These are phyloP conservation scores for Eulemur macaco DNA, from an alignment of 2,113 vertebrate species.

Conservation along the genomic window DNA sequence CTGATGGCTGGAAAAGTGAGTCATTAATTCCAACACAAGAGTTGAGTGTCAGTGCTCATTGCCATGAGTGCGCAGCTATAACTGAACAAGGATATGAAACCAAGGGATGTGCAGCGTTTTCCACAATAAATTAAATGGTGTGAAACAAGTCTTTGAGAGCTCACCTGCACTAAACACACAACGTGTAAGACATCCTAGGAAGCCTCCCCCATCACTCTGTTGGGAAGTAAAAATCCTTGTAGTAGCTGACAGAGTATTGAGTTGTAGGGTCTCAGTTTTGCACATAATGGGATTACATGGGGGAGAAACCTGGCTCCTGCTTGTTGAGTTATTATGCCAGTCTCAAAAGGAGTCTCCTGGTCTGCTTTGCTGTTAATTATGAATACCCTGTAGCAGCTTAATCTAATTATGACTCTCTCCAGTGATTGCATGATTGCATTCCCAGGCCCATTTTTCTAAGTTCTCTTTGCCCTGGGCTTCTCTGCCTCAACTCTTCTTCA, in stretches of 20 bases:
- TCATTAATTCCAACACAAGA: not conserved
- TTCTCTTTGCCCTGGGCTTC: constrained; percentile 36
- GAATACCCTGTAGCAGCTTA: not conserved
- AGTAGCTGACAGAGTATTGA: not conserved
- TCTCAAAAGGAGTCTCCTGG: constrained; percentile 9
- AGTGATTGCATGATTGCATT: constrained; percentile 44
- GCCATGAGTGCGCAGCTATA: no score
- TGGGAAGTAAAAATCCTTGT: not conserved
- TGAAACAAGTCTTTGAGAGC: not conserved
- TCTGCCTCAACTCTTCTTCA: constrained; percentile 44
- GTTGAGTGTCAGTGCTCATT: not conserved
- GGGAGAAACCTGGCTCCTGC: not conserved
- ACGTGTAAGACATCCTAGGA: not conserved
- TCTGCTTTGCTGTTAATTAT: constrained; percentile 46
- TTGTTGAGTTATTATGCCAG: not conserved
- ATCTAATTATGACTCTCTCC: constrained; percentile 64
- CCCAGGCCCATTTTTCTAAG: not conserved
- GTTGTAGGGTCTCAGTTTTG: not conserved
- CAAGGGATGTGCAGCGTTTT: not conserved
- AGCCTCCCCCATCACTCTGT: no score
- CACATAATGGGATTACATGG: not conserved
- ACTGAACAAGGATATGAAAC: not conserved
- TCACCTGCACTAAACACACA: not conserved
- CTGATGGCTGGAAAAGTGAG: not conserved
- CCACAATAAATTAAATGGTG: not conserved